Conservation (phyloP, 2,113 vertebrate genomes). For the Podilymbus podiceps region DNA sequence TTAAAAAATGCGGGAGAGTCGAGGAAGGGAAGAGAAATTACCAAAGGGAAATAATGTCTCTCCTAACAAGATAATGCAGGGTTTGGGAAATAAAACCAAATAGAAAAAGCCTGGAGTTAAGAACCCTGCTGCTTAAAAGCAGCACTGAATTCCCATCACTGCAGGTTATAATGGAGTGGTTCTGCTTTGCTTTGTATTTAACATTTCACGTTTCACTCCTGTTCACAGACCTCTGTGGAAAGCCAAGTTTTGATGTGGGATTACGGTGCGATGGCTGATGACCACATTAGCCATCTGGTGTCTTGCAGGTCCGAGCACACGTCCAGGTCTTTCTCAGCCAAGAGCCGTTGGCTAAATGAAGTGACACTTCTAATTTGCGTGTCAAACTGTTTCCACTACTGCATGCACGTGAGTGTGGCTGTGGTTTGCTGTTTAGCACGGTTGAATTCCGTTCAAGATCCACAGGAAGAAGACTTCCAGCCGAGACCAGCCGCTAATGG, state of each 20-base stretch:
- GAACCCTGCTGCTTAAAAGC: conserved; percentile 66
- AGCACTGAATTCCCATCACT: conserved; percentile 60
- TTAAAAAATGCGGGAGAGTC: background rate
- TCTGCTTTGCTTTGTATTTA: conserved; percentile 68
- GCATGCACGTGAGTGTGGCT: background rate
- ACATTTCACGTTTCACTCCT: conserved; percentile 45
- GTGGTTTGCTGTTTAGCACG: background rate
- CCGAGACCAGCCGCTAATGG: background rate
- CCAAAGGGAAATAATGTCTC: conserved; percentile 45
- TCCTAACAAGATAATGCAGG: conserved; percentile 62
- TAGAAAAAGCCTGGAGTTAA: conserved; percentile 56
- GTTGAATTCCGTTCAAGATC: background rate
- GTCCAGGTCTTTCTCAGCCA: conserved; percentile 44
- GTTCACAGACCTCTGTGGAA: background rate
- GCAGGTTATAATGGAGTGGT: conserved; percentile 49
- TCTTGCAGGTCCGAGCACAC: conserved; percentile 15
- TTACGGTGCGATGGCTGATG: conserved; percentile 1
- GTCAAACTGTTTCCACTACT: background rate
- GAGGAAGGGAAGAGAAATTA: conserved; percentile 31
- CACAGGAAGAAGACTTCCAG: background rate
- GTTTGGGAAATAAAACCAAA: conserved; percentile 67
- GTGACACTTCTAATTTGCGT: background rate
- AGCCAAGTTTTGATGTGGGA: conserved; percentile 44
- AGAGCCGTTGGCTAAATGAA: background rate
- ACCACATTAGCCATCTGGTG: conserved; percentile 63